Conservation (phyloP, 2,113 vertebrate species). For the Isurus oxyrinchus region DNA sequence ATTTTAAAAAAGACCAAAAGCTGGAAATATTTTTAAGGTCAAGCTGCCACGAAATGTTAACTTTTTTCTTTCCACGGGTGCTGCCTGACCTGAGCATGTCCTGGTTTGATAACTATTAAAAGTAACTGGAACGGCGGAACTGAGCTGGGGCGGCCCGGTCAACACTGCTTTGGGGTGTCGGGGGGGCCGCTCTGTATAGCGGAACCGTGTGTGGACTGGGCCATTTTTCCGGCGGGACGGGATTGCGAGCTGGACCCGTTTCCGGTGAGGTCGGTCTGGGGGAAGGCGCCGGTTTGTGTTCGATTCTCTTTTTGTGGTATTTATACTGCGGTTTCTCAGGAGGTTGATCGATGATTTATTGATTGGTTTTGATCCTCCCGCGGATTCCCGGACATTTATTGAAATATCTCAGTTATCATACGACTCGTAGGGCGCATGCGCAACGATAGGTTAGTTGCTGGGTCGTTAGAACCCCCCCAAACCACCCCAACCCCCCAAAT, state of each 20-base stretch:
- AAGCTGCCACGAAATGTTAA: background rate
- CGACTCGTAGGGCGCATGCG: background rate
- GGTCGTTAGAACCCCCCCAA: background rate
- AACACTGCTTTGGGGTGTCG: no score
- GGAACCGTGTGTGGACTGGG: background rate
- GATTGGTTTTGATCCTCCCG: background rate
- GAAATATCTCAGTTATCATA: background rate
- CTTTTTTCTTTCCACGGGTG: background rate
- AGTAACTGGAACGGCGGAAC: no score
- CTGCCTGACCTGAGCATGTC: no score
- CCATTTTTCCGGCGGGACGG: background rate
- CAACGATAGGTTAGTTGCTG: no score
- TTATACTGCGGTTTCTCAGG: background rate
- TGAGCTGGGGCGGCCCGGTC: no score
- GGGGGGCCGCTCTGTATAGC: no score
- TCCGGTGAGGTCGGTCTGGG: background rate
- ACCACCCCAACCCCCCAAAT: background rate
- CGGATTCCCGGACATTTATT: background rate
- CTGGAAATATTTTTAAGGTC: background rate
- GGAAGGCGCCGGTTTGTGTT: background rate
- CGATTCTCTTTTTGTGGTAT: background rate
- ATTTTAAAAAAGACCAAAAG: no score
- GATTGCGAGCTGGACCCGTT: background rate
- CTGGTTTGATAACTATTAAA: no score
- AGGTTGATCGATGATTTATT: background rate